Conservation (phyloP, 2,797 vertebrate species). For the Malurus splendens region DNA sequence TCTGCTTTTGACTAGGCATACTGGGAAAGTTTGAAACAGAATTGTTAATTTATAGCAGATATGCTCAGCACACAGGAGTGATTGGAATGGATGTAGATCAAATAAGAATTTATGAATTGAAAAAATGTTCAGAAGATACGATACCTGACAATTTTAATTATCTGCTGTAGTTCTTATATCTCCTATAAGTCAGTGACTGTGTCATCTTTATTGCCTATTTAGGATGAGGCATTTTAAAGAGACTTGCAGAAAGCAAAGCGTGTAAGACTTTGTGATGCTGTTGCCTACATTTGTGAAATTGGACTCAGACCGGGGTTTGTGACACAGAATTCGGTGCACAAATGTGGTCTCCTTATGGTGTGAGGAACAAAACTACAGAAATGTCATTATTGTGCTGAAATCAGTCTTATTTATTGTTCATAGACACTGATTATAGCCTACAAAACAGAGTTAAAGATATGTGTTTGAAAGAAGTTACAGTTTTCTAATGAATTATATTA, state of each 20-base stretch:
- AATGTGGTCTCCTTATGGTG: neutral
- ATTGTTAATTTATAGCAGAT: neutral
- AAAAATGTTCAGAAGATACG: neutral
- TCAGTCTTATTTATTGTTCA: neutral
- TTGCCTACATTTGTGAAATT: neutral
- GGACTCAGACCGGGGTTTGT: neutral
- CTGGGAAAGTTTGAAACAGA: neutral
- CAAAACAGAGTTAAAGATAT: neutral
- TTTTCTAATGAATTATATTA: neutral
- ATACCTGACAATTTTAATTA: neutral
- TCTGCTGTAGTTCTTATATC: neutral
- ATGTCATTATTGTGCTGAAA: neutral
- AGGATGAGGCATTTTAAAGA: neutral
- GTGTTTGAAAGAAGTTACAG: neutral
- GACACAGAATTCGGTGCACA: neutral
- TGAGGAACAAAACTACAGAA: neutral
- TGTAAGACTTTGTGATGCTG: neutral
- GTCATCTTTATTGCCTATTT: neutral
- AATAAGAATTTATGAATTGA: neutral
- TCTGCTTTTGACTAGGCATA: neutral
- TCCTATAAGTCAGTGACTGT: neutral
- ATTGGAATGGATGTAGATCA: neutral
- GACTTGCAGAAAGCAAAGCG: neutral
- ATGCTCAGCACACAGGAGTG: neutral
- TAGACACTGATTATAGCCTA: neutral